Conservation (phyloP, 2,797 vertebrate species). For the Salarias fasciatus region DNA sequence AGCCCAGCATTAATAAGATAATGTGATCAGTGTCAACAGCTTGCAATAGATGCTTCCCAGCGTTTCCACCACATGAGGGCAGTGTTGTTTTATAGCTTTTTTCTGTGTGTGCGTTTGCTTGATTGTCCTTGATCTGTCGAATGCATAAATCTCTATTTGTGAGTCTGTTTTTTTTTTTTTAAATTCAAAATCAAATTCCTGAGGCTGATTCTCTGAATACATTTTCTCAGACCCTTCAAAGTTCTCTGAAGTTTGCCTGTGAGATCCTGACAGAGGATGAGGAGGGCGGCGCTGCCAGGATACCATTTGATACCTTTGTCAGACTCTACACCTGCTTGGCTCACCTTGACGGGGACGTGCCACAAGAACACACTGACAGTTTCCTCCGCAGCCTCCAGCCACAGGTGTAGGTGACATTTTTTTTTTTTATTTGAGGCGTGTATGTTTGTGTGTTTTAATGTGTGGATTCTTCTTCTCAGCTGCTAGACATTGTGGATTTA, state of each 20-base stretch:
- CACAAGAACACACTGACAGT: constrained; percentile 59
- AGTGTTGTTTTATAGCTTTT: constrained; percentile 41
- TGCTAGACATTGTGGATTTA: constrained; percentile 8
- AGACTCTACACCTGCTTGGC: constrained; percentile 88
- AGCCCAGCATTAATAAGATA: constrained; percentile 18
- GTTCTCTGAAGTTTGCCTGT: constrained; percentile 87
- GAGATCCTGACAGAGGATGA: constrained; percentile 89
- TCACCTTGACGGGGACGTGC: constrained; percentile 82
- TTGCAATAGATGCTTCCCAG: neutral
- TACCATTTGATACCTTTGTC: constrained; percentile 84
- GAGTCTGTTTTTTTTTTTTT: neutral
- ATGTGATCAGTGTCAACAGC: constrained; percentile 18
- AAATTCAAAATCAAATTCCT: neutral
- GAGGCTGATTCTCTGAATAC: constrained; percentile 6
- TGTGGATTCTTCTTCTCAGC: neutral
- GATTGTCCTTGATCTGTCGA: constrained; percentile 4
- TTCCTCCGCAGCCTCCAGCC: constrained; percentile 81
- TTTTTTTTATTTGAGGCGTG: neutral
- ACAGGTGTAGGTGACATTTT: constrained; percentile 78
- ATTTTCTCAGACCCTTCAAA: constrained; percentile 79
- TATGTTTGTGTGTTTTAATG: neutral
- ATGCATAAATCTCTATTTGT: constrained; percentile 4
- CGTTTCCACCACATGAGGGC: constrained; percentile 67
- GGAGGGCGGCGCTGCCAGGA: constrained; percentile 82
- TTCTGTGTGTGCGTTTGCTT: constrained; percentile 14